Conservation (phyloP, 2,888 invertebrate genomes). For the Gastrophysa polygoni region DNA sequence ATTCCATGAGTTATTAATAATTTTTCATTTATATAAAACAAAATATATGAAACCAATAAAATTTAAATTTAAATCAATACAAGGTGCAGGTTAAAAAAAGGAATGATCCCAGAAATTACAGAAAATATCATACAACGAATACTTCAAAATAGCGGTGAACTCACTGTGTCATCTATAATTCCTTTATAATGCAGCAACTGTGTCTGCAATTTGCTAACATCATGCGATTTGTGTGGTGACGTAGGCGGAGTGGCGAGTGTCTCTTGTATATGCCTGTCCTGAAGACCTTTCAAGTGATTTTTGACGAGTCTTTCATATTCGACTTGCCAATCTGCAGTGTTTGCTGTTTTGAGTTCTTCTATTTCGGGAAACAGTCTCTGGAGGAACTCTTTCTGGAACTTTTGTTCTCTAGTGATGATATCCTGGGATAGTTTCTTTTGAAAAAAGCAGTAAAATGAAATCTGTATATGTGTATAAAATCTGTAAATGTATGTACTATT, state of each 20-base stretch:
- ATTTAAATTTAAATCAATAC: no score
- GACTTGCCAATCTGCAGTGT: conserved; percentile 39
- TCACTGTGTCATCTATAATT: conserved; percentile 78
- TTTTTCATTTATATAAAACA: no score
- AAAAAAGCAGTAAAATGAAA: conserved; percentile 25
- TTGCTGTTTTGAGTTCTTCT: conserved; percentile 40
- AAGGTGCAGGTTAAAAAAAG: no score
- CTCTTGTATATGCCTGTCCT: conserved; percentile 8
- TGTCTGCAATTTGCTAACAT: conserved; percentile 36
- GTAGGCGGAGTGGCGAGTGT: conserved; percentile 2
- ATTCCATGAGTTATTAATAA: no score
- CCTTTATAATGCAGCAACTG: conserved; percentile 67
- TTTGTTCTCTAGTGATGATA: conserved; percentile 56
- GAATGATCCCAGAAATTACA: no score
- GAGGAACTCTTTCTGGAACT: conserved; percentile 62
- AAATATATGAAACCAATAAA: no score
- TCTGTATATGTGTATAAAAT: no score
- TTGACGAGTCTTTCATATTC: conserved; percentile 50
- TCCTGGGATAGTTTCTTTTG: conserved; percentile 47
- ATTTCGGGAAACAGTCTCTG: conserved; percentile 69
- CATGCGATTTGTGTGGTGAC: conserved; percentile 19
- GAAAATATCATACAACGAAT: no score
- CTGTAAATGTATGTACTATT: no score
- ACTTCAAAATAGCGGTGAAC: conserved; percentile 45
- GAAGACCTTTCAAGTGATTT: conserved; percentile 34